Evolutionary conservation across 2,113 vertebrate species (phyloP), one percentile per base, ranked within the genome.

Genomic region (Sciurus niger): DNA sequence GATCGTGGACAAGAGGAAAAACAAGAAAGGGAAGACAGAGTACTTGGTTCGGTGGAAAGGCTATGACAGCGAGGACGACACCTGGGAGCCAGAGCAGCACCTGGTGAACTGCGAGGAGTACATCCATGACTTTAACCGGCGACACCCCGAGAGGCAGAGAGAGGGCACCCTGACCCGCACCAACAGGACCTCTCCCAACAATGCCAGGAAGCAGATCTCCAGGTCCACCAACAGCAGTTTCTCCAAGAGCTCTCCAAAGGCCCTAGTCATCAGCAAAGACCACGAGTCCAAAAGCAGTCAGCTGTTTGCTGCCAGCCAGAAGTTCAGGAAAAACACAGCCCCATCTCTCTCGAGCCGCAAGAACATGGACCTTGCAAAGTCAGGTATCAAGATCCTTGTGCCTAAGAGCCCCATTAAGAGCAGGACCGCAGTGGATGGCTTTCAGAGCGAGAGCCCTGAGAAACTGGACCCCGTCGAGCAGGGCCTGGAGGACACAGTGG

Each of bases 311-410:
- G 95, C 98, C 84, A 98, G 97, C 92, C 99, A 99, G 97, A 99
- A 99, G 95, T 98, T 99, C 94, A 98, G 98, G 96, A 99, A 98
- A 96, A 98, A 98, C 95, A 97, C 97, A 84, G 97, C 98, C n/a
- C 98, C 98, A 0, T 97, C 97, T 2, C 98, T 98, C 30, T 97
- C 99, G 0, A 97, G 98, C 89, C 99, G 99, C 89, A 99, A 99
- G 98, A 99, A 99, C 51, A 98, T 99, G 99, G 99, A 99, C 98
- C 99, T 99, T 63, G 98, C 99, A 63, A 99, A 99, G 97, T 99
- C 99, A 32, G 99, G 99, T 76, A 99, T 99, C 94, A 99, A 99
- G 99, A 99, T 99, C 86, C 98, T 99, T 67, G 99, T 99, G 96
- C 99, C 99, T 51, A 99, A 99, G 98, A 99, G 99, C 96, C 99